Conservation (phyloP, 2,797 vertebrate genomes). For the Todus mexicanus region DNA sequence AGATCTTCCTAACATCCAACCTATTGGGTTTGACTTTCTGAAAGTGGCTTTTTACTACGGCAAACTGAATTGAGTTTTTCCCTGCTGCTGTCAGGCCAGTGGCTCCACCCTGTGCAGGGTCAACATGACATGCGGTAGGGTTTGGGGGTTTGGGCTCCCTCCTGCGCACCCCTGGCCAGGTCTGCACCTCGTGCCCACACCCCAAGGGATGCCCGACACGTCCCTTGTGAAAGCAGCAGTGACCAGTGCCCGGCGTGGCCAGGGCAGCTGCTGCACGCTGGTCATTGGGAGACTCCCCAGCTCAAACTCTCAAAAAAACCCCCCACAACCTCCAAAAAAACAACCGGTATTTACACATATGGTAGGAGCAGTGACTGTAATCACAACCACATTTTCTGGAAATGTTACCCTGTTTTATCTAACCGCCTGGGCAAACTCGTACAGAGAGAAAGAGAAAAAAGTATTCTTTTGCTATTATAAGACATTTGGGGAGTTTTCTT, state of each 20-base stretch:
- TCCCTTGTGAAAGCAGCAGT: background rate
- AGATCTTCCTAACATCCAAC: too few relatives aligned
- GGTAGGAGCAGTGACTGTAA: background rate
- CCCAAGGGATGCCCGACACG: accelerated
- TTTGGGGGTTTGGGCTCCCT: background rate
- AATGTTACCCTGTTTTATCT: background rate
- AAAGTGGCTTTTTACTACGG: background rate
- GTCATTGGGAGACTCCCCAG: background rate
- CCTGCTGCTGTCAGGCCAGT: background rate
- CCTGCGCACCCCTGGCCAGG: accelerated
- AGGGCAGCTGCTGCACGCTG: background rate
- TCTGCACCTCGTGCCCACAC: background rate
- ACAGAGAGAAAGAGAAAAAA: background rate
- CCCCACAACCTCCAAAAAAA: background rate
- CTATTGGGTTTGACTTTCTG: background rate
- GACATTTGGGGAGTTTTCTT: background rate
- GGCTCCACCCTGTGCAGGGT: accelerated
- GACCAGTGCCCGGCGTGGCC: background rate
- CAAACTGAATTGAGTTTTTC: accelerated
- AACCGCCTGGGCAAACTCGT: background rate
- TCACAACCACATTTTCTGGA: conserved; percentile 5
- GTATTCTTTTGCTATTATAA: background rate
- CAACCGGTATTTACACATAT: background rate
- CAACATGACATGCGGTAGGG: accelerated
- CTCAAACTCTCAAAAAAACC: background rate